A percentile compares a stretch with the other conserved stretches of the same genome.
These are phyloP conservation scores for Polyodon spathula DNA, from an alignment of 2,113 vertebrate genomes.

Conservation along the genomic window DNA sequence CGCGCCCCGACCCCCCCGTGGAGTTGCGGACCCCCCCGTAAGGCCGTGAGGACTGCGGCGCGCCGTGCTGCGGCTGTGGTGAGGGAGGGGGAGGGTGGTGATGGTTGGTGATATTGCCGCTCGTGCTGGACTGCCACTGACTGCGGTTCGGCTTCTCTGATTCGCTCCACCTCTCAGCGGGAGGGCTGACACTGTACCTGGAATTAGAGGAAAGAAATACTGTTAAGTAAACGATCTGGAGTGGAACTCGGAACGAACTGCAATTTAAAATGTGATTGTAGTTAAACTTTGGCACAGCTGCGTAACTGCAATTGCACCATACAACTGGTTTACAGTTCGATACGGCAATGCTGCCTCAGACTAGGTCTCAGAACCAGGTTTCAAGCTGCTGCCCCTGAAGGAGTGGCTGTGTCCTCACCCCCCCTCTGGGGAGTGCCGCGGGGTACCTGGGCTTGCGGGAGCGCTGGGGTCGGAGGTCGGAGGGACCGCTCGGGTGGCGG, in stretches of 20 bases:
- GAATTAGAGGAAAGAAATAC: not conserved
- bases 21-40: too few relatives aligned
- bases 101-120: too few relatives aligned
- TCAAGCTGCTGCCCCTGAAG: not conserved
- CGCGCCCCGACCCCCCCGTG: conserved; percentile 9
- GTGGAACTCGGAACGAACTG: too few relatives aligned
- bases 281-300: too few relatives aligned
- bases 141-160: conserved; percentile 39
- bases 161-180: conserved; percentile 39
- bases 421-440: too few relatives aligned
- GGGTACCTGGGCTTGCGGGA: conserved; percentile 76
- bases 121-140: conserved; percentile 43
- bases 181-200: conserved; percentile 41
- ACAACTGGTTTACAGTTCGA: too few relatives aligned
- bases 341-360: too few relatives aligned
- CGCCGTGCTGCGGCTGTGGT: conserved; percentile 19
- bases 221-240: not conserved
- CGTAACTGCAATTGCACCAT: too few relatives aligned
- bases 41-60: not conserved
- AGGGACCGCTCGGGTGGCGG: conserved; percentile 67
- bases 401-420: not conserved
- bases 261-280: too few relatives aligned
- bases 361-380: too few relatives aligned
- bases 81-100: conserved; percentile 12
- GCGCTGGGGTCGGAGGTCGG: conserved; percentile 64